Base-by-base conservation (phyloP, 2,888 invertebrate species). In the Polymixis lichenea region DNA sequence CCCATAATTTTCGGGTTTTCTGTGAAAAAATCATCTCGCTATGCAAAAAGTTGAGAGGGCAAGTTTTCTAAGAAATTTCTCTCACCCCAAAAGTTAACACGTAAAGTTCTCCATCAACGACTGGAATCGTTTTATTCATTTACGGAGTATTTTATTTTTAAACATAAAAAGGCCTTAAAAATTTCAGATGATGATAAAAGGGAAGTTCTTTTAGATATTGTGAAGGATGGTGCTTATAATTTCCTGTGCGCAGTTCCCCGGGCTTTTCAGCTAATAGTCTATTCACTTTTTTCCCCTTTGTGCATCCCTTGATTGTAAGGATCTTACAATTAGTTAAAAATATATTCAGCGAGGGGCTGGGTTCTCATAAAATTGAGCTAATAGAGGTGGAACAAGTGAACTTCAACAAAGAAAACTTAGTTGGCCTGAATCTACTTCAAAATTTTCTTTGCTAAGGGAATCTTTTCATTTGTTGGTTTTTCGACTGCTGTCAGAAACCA, bases 31-130 rank as follows among this genome's bases (percentile, higher is more conserved):
- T 83, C 83, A 84, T 80, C 77, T 58, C 67, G 74, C 77, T 73
- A 80, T 66, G 67, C 68, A 66, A 81, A 86, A 88, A 83, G 81
- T 87, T 88, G 32, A 28, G 32, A 69, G 67, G 67, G 46, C 49
- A 81, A 81, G 73, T 79, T 86, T 55, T 11, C 9, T 11, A 66
- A 78, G 68, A 78, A 76, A 51, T 73, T 75, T 72, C 64, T 73
- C 77, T 76, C 72, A 73, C 70, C 77, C 78, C 43, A 70, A 88
- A 86, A 84, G 85, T 84, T 88, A 84, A 79, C 78, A 83, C 83
- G 75, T 84, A 85, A 87, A 87, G 87, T 82, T 84, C 78, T 81
- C 83, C 78, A 87, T 88, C 80, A 88, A 84, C 67, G 76, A 65
- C 78, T 80, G 68, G 69, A 68, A 80, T 67, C 64, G 72, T 86